Conservation (phyloP, 1,140 invertebrate genomes). For the Orchesella cincta region DNA sequence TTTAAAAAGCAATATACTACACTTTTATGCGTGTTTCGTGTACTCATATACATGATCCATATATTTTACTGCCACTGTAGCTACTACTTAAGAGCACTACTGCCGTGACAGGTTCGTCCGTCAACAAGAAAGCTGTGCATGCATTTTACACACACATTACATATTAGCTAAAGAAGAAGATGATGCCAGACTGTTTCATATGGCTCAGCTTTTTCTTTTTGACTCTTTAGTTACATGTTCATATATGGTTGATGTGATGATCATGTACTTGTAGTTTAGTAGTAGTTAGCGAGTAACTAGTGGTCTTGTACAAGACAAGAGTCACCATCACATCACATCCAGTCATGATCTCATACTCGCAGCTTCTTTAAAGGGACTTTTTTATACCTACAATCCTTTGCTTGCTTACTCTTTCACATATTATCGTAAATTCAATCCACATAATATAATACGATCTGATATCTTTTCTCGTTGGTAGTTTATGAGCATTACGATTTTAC, state of each 20-base stretch:
- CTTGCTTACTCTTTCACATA: neutral
- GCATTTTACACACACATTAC: neutral
- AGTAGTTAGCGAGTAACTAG: neutral
- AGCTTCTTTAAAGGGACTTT: slow-evolving; percentile 1
- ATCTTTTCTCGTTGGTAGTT: neutral
- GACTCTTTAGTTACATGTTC: no score
- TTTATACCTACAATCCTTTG: slow-evolving; percentile 13
- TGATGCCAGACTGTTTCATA: no score
- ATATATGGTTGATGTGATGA: neutral
- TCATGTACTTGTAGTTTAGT: neutral
- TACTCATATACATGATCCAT: neutral
- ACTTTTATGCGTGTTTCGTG: neutral
- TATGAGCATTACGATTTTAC: neutral
- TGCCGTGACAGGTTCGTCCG: slow-evolving; percentile 15
- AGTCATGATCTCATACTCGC: slow-evolving; percentile 24
- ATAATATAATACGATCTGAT: neutral
- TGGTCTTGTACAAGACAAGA: slow-evolving; percentile 13
- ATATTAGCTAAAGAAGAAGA: neutral
- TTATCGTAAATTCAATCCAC: slow-evolving; percentile 9
- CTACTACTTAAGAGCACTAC: neutral
- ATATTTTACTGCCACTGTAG: neutral
- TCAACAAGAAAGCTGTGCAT: neutral
- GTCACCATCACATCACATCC: slow-evolving; percentile 10
- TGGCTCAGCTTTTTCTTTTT: no score
- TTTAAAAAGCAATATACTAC: neutral